phyloP scores from a whole-genome alignment of 2,797 vertebrate species.

The Jordanella pulchra region DNA sequence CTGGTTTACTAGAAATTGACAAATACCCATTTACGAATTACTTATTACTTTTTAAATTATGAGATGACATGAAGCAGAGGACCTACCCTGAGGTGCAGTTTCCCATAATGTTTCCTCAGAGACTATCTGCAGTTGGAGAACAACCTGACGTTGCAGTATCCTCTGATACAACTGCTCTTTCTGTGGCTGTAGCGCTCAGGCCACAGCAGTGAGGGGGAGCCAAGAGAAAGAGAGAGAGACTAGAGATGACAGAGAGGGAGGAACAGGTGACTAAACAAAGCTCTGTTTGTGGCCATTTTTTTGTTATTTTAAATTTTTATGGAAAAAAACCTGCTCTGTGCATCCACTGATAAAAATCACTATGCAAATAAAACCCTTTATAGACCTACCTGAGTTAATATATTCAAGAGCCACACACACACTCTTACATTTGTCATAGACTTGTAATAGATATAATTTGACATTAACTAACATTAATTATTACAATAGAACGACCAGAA shows the following conservation, averaged over 20 bases:
- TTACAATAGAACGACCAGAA: too few relatives aligned
- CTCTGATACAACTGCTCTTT: constrained; percentile 21
- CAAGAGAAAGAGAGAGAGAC: constrained; percentile 15
- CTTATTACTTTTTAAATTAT: not conserved
- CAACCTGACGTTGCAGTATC: constrained; percentile 9
- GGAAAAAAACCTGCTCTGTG: not conserved
- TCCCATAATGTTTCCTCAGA: constrained; percentile 57
- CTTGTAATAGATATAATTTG: not conserved
- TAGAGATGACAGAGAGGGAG: constrained; percentile 17
- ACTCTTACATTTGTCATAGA: not conserved
- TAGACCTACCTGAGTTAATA: not conserved
- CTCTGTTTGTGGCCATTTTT: constrained; percentile 32
- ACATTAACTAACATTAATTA: too few relatives aligned
- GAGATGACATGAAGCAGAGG: not conserved
- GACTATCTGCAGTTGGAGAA: constrained; percentile 10
- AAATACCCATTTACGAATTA: not conserved
- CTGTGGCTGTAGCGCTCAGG: constrained; percentile 14
- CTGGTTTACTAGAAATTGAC: too few relatives aligned
- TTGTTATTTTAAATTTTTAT: constrained; percentile 52
- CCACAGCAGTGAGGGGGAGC: constrained; percentile 13
- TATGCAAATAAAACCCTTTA: not conserved
- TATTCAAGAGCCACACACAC: not conserved
- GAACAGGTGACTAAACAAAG: constrained; percentile 11
- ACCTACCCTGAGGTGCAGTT: constrained; percentile 67
- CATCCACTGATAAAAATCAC: not conserved